phyloP scores from a whole-genome alignment of 2,888 invertebrate genomes.

The Yponomeuta malinellus region DNA sequence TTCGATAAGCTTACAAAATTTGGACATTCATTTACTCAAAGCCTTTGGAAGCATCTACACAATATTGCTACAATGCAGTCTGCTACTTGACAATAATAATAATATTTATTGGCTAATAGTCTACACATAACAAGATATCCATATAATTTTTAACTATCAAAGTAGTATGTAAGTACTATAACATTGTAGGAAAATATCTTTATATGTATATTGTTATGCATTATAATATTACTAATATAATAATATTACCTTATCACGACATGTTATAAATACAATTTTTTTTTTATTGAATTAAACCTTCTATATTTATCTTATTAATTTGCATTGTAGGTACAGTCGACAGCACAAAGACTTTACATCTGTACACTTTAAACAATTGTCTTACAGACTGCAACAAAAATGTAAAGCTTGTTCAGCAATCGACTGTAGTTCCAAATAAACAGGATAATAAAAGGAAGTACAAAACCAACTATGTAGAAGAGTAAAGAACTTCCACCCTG shows the following conservation, averaged over 20 bases:
- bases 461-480: background rate
- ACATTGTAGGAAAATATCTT: constrained; percentile 7
- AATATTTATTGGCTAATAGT: background rate
- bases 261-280: background rate
- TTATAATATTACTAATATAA: background rate
- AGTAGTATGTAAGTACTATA: background rate
- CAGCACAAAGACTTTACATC: no score
- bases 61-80: constrained; percentile 22
- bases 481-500: constrained; percentile 53
- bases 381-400: no score
- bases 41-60: constrained; percentile 55
- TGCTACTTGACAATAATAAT: constrained; percentile 14
- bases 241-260: background rate
- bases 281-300: no score
- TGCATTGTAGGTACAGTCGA: no score
- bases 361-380: no score
- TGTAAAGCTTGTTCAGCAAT: no score
- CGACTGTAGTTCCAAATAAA: no score
- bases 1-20: constrained; percentile 26
- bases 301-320: no score
- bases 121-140: constrained; percentile 2
- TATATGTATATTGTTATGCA: background rate
- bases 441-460: background rate
- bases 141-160: constrained; percentile 15
- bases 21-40: constrained; percentile 30